Percentiles rank a stretch among this genome's conserved stretches.
These are phyloP conservation scores for Callyntrura guangdongensis DNA, from an alignment of 2,888 invertebrate genomes.

Conservation along the genomic window DNA sequence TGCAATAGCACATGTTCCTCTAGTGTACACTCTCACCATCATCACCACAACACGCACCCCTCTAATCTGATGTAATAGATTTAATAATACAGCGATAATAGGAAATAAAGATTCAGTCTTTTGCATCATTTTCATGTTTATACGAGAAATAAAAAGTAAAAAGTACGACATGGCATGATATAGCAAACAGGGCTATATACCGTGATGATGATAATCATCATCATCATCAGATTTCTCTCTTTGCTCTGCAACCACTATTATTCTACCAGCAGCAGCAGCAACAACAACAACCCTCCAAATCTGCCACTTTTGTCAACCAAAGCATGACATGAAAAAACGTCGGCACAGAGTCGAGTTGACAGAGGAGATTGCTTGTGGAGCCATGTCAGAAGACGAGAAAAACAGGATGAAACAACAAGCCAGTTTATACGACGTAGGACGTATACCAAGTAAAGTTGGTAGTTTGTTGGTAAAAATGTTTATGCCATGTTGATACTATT, in stretches of 20 bases:
- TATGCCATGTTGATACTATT: conserved; percentile 19
- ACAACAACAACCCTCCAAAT: conserved; percentile 47
- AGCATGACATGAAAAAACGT: conserved; percentile 65
- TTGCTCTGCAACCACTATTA: background rate
- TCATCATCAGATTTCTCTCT: conserved; percentile 5
- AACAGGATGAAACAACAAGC: conserved; percentile 35
- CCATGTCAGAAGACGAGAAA: conserved; percentile 54
- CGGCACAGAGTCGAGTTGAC: conserved; percentile 60
- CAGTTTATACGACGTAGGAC: conserved; percentile 43
- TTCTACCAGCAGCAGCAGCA: background rate
- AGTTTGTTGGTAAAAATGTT: conserved; percentile 6
- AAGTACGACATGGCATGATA: conserved; percentile 17
- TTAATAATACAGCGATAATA: conserved; percentile 40
- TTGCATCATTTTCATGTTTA: background rate
- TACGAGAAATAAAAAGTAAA: too few relatives aligned
- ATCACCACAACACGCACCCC: background rate
- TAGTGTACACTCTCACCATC: too few relatives aligned
- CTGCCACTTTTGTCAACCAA: conserved; percentile 60
- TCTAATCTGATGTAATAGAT: conserved; percentile 50
- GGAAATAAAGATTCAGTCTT: conserved; percentile 23
- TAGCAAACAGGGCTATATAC: conserved; percentile 21
- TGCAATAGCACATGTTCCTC: background rate
- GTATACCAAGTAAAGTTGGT: too few relatives aligned
- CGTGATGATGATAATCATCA: background rate
- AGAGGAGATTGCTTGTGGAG: conserved; percentile 54